Conservation (phyloP, 2,797 vertebrate species). For the Myotis myotis region DNA sequence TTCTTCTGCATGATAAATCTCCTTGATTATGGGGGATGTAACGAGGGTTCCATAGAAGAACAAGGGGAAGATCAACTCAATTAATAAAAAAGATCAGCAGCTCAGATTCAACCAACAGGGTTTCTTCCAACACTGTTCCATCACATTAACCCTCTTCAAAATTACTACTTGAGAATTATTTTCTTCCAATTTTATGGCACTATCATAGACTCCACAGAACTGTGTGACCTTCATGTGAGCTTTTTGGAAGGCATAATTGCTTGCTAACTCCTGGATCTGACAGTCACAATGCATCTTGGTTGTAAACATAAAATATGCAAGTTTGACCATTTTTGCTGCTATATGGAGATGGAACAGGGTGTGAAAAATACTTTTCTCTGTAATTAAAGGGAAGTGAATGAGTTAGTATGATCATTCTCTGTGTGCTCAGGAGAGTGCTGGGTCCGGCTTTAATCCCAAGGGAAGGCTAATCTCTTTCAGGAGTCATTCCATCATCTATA, state of each 20-base stretch:
- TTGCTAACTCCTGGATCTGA: background rate
- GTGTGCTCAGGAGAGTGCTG: background rate
- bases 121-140: conserved; percentile 40
- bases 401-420: background rate
- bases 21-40: conserved; percentile 38
- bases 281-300: background rate
- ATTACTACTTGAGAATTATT: conserved; percentile 32
- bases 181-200: conserved; percentile 21
- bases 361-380: background rate
- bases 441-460: background rate
- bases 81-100: conserved; percentile 43
- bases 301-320: background rate
- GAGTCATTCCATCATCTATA: background rate
- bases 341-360: background rate
- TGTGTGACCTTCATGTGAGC: background rate
- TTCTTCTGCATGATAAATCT: conserved; percentile 51
- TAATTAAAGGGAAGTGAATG: background rate
- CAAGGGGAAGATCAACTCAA: conserved; percentile 44
- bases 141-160: conserved; percentile 58
- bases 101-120: background rate
- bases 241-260: conserved; percentile 5
- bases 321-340: background rate
- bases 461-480: background rate
- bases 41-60: conserved; percentile 14
- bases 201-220: background rate